phyloP scores from a whole-genome alignment of 2,797 vertebrate genomes.

The Chelmon rostratus region DNA sequence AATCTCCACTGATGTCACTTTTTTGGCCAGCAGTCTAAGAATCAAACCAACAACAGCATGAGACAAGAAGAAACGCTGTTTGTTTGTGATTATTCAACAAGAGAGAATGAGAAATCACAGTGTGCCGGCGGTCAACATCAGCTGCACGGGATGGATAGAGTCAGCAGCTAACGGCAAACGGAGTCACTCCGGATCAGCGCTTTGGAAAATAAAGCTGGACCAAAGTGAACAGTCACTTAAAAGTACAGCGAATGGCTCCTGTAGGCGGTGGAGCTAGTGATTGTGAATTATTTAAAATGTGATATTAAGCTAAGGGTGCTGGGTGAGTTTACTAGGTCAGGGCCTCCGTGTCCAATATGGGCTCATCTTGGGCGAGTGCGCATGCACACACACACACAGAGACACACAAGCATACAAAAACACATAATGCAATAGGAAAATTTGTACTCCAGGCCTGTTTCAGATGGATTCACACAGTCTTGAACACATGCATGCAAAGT shows the following conservation, averaged over 20 bases:
- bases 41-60: constrained; percentile 32
- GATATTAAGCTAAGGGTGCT: constrained; percentile 60
- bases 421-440: neutral
- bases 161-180: constrained; percentile 43
- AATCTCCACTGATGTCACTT: constrained; percentile 32
- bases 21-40: constrained; percentile 36
- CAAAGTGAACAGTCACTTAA: constrained; percentile 51
- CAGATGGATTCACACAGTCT: constrained; percentile 45
- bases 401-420: neutral
- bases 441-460: constrained; percentile 14
- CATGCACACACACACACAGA: constrained; percentile 2
- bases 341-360: constrained; percentile 27
- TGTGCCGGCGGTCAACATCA: constrained; percentile 39
- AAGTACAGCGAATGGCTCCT: constrained; percentile 31
- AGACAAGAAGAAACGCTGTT: constrained; percentile 18
- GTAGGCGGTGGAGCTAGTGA: constrained; percentile 39
- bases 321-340: constrained; percentile 65
- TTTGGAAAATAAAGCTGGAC: constrained; percentile 37
- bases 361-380: constrained; percentile 19
- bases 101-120: constrained; percentile 30
- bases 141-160: constrained; percentile 48
- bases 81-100: constrained; percentile 53
- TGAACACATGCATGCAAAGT: constrained; percentile 14
- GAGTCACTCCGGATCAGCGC: constrained; percentile 43
- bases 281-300: constrained; percentile 65